These are phyloP conservation scores for Malurus melanocephalus DNA, from an alignment of 2,113 vertebrate genomes.

Conservation along the genomic window DNA sequence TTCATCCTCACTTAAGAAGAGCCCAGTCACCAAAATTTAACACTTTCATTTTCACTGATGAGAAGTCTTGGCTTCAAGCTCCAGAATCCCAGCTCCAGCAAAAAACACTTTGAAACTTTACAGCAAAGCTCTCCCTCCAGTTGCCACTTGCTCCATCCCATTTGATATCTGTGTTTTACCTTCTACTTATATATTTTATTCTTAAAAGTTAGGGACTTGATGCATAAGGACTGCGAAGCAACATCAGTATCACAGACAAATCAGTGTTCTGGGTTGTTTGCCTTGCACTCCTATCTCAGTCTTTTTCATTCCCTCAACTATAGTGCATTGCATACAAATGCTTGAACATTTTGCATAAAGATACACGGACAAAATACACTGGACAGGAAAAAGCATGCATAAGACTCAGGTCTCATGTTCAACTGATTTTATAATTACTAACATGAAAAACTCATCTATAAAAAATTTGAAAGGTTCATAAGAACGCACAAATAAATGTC, in stretches of 20 bases:
- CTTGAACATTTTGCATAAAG: not conserved
- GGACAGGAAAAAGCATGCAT: not conserved
- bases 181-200: not conserved
- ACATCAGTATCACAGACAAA: not conserved
- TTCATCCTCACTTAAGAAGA: not conserved
- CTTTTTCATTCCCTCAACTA: not conserved
- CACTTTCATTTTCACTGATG: not conserved
- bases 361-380: not conserved
- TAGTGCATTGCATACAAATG: not conserved
- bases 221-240: not conserved
- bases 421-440: not conserved
- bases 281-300: not conserved
- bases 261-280: accelerated
- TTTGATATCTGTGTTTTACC: not conserved
- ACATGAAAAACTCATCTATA: not conserved
- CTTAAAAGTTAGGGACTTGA: not conserved
- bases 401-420: not conserved
- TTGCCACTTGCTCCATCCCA: not conserved
- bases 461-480: not conserved
- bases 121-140: not conserved
- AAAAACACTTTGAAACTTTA: not conserved
- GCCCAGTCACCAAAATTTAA: not conserved
- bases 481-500: not conserved
- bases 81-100: not conserved
- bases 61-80: not conserved